These are phyloP conservation scores for Etheostoma nigrum DNA, from an alignment of 2,797 vertebrate species.

Conservation along the genomic window DNA sequence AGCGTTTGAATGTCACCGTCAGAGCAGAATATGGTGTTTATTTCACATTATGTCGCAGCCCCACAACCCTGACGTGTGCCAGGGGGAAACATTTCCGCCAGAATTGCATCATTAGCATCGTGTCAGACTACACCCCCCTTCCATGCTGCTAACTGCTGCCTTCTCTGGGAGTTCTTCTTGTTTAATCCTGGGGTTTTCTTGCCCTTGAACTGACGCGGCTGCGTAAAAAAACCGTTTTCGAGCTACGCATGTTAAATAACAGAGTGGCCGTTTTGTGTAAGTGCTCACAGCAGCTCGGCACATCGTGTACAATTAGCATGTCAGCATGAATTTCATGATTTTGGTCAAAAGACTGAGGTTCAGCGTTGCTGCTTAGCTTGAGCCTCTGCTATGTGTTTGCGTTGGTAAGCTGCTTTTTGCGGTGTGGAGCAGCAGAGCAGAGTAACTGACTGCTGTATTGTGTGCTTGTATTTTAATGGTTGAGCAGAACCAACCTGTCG, in stretches of 20 bases:
- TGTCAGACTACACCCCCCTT: neutral
- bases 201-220: conserved; percentile 71
- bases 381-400: neutral
- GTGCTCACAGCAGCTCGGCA: neutral
- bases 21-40: neutral
- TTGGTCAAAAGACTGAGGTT: neutral
- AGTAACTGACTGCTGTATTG: conserved; percentile 18
- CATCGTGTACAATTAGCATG: neutral
- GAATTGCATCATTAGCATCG: conserved; percentile 7
- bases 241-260: neutral
- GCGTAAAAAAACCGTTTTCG: conserved; percentile 21
- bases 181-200: conserved; percentile 58
- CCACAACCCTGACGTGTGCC: neutral
- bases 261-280: neutral
- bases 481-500: conserved; percentile 19
- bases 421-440: conserved; percentile 8
- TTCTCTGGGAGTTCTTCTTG: neutral
- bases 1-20: conserved; percentile 64
- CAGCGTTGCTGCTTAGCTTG: neutral
- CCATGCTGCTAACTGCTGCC: conserved; percentile 10
- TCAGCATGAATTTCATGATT: neutral
- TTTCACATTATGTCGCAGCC: neutral
- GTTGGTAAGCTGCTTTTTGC: conserved; percentile 12
- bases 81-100: neutral
- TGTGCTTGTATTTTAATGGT: neutral